These are phyloP conservation scores for Brachylomia viminalis DNA, from an alignment of 2,888 invertebrate genomes.

Conservation along the genomic window DNA sequence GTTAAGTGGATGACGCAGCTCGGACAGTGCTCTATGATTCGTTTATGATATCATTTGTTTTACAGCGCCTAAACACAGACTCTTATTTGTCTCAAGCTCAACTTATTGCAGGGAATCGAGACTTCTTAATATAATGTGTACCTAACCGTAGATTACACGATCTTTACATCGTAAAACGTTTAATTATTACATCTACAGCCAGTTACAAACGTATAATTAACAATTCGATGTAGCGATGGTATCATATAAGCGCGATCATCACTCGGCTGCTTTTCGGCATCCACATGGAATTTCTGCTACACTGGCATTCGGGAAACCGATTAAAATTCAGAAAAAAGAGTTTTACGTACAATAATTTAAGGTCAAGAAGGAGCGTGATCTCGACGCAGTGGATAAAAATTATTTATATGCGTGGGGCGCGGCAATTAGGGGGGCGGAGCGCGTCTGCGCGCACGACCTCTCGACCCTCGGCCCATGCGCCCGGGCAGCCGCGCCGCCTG, in stretches of 20 bases:
- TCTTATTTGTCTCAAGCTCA: slow-evolving; percentile 26
- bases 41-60: slow-evolving; percentile 67
- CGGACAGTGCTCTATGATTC: slow-evolving; percentile 66
- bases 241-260: slow-evolving; percentile 79
- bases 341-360: slow-evolving; percentile 85
- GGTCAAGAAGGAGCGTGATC: slow-evolving; percentile 88
- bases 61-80: slow-evolving; percentile 62
- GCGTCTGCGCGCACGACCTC: slow-evolving; percentile 87
- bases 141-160: slow-evolving; percentile 39
- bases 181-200: slow-evolving; percentile 79
- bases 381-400: slow-evolving; percentile 86
- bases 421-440: slow-evolving; percentile 90
- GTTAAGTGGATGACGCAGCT: slow-evolving; percentile 60
- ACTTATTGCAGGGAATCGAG: slow-evolving; percentile 25
- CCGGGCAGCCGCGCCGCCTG: slow-evolving; percentile 66
- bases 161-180: slow-evolving; percentile 59
- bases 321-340: slow-evolving; percentile 84
- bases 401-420: slow-evolving; percentile 90
- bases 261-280: slow-evolving; percentile 72
- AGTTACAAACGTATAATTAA: slow-evolving; percentile 81
- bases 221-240: slow-evolving; percentile 84
- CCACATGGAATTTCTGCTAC: slow-evolving; percentile 71
- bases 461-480: slow-evolving; percentile 81
- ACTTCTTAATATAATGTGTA: slow-evolving; percentile 23
- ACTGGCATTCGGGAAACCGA: slow-evolving; percentile 80